These are phyloP conservation scores for Tyto alba DNA, from an alignment of 2,113 vertebrate species.

Conservation along the genomic window DNA sequence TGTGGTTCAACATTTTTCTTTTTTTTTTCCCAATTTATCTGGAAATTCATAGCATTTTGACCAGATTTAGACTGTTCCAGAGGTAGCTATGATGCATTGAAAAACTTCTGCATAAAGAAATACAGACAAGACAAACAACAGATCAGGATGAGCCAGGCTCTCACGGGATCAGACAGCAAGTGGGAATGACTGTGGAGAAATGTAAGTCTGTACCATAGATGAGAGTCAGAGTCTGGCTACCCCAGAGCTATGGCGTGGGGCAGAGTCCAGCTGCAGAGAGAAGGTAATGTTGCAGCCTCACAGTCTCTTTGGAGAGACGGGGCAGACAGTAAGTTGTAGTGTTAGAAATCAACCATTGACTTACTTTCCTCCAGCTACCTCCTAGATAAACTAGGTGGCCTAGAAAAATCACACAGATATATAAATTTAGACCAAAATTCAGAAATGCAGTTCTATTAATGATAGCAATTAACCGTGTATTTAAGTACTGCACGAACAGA, in stretches of 20 bases:
- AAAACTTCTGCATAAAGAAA: background rate
- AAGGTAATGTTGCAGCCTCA: background rate
- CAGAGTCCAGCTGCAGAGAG: background rate
- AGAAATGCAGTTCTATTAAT: background rate
- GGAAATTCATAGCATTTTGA: background rate
- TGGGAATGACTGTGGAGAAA: background rate
- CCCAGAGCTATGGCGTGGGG: rapidly evolving
- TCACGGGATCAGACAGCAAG: background rate
- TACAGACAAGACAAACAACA: background rate
- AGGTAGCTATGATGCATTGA: background rate
- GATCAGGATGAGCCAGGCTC: background rate
- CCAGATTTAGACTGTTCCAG: background rate
- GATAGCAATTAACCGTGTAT: background rate
- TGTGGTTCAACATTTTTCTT: background rate
- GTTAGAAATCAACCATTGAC: background rate
- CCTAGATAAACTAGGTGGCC: background rate
- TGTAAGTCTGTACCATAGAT: background rate
- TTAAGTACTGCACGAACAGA: background rate
- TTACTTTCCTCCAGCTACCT: background rate
- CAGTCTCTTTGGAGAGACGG: background rate
- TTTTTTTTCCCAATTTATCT: background rate
- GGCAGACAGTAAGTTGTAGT: background rate
- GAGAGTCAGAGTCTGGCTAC: background rate
- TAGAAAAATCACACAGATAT: background rate
- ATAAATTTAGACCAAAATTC: background rate